A percentile compares a stretch with the other conserved stretches of the same genome.
phyloP scores from a whole-genome alignment of 2,888 invertebrate species.

The Macrosoma leucophasiata region DNA sequence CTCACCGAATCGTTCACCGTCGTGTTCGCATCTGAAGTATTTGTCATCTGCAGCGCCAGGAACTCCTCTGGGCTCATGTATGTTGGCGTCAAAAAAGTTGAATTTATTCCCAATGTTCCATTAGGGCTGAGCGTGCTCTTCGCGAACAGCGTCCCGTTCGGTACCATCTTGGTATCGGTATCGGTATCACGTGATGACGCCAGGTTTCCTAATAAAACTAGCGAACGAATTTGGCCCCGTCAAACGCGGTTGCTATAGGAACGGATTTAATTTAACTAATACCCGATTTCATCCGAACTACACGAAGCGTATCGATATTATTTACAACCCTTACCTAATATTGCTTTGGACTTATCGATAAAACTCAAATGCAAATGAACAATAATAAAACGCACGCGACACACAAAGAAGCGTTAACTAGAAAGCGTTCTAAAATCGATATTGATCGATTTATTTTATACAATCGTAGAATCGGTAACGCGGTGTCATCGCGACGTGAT shows the following conservation, averaged over 20 bases:
- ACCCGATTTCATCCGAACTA: constrained; percentile 24
- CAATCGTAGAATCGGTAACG: constrained; percentile 41
- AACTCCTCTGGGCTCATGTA: constrained; percentile 75
- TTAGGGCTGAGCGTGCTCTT: constrained; percentile 52
- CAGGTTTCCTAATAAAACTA: constrained; percentile 30
- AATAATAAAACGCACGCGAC: constrained; percentile 42
- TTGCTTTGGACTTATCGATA: constrained; percentile 41
- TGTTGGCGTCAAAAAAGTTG: constrained; percentile 69
- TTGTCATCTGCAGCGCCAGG: constrained; percentile 72
- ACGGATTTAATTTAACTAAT: constrained; percentile 37
- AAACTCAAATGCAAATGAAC: constrained; percentile 42
- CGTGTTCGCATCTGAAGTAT: constrained; percentile 65
- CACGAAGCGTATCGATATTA: constrained; percentile 24
- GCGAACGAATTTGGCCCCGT: constrained; percentile 51
- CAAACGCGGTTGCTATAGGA: constrained; percentile 39
- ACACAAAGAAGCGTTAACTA: constrained; percentile 61
- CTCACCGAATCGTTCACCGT: constrained; percentile 72
- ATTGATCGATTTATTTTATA: constrained; percentile 47
- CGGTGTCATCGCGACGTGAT: constrained; percentile 52
- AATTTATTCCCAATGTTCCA: constrained; percentile 45
- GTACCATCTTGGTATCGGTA: constrained; percentile 47
- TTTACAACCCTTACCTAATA: constrained; percentile 40
- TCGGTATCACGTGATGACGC: constrained; percentile 2
- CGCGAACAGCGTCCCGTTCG: constrained; percentile 44
- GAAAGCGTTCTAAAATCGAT: constrained; percentile 27